Percentiles rank a stretch among this genome's conserved stretches.
phyloP scores from a whole-genome alignment of 2,113 vertebrate genomes.

The Callionymus lyra region DNA sequence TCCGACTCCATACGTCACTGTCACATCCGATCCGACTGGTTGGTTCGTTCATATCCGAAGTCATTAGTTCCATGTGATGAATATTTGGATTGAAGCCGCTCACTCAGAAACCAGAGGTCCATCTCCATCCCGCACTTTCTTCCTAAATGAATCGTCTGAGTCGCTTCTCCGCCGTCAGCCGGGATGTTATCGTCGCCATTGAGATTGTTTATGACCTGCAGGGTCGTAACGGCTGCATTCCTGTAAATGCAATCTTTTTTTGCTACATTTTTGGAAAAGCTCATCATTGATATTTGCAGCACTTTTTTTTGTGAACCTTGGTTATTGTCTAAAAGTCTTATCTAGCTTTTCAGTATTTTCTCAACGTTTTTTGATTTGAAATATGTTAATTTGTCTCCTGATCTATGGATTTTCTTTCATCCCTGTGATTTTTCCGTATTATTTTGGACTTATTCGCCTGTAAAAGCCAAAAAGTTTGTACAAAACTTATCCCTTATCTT shows the following conservation, averaged over 20 bases:
- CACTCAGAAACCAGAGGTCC: constrained; percentile 35
- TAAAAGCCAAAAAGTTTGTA: too few species aligned
- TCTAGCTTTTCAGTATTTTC: too few species aligned
- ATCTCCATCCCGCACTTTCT: constrained; percentile 30
- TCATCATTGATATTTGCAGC: too few species aligned
- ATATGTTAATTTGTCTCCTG: too few species aligned
- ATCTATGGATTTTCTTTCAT: too few species aligned
- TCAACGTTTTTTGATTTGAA: too few species aligned
- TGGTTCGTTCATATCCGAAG: constrained; percentile 44
- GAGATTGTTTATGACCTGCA: constrained; percentile 32
- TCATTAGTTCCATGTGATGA: constrained; percentile 55
- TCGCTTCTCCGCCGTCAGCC: constrained; percentile 9
- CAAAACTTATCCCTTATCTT: too few species aligned
- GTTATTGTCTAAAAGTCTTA: too few species aligned
- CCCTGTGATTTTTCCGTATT: too few species aligned
- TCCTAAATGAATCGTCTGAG: constrained; percentile 21
- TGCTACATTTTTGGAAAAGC: too few species aligned
- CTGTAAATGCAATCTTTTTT: constrained; percentile 24
- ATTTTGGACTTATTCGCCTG: too few species aligned
- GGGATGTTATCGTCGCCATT: constrained; percentile 21
- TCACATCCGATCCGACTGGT: constrained; percentile 39
- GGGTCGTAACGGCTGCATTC: constrained; percentile 21
- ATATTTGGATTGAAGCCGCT: constrained; percentile 50
- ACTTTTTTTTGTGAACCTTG: too few species aligned
- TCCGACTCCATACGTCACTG: constrained; percentile 36